A percentile compares a stretch with the other conserved stretches of the same genome.
Conservation (phyloP, 2,888 invertebrate genomes). For the Antheraea assamensis region DNA sequence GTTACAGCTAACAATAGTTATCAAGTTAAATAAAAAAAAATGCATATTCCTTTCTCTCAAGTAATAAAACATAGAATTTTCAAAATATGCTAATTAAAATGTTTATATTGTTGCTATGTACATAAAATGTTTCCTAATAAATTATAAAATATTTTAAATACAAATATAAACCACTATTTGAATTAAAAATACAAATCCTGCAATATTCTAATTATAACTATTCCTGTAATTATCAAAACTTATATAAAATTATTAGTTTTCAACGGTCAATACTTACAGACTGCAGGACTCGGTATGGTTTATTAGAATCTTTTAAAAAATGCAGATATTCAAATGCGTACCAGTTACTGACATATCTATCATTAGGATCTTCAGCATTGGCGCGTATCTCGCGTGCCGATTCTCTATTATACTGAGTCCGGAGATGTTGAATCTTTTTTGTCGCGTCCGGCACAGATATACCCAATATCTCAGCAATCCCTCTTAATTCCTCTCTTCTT, state of each 20-base stretch:
- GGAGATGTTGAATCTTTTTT: constrained; percentile 83
- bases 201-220: not conserved
- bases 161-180: not conserved
- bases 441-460: constrained; percentile 76
- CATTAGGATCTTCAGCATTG: constrained; percentile 74
- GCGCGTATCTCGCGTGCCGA: constrained; percentile 79
- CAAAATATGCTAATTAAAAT: not conserved
- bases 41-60: too few species aligned
- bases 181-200: not conserved
- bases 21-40: not conserved
- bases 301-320: constrained; percentile 82
- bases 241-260: not conserved
- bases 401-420: constrained; percentile 84
- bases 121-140: not conserved
- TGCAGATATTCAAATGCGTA: constrained; percentile 83
- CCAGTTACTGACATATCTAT: constrained; percentile 78
- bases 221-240: not conserved
- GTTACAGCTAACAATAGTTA: not conserved
- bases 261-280: constrained; percentile 50
- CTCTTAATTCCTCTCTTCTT: constrained; percentile 67
- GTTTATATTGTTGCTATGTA: not conserved
- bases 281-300: constrained; percentile 66
- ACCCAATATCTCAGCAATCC: constrained; percentile 64
- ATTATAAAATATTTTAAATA: not conserved
- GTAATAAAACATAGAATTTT: not conserved